phyloP scores from a whole-genome alignment of 2,113 vertebrate species.

The Orcinus orca region DNA sequence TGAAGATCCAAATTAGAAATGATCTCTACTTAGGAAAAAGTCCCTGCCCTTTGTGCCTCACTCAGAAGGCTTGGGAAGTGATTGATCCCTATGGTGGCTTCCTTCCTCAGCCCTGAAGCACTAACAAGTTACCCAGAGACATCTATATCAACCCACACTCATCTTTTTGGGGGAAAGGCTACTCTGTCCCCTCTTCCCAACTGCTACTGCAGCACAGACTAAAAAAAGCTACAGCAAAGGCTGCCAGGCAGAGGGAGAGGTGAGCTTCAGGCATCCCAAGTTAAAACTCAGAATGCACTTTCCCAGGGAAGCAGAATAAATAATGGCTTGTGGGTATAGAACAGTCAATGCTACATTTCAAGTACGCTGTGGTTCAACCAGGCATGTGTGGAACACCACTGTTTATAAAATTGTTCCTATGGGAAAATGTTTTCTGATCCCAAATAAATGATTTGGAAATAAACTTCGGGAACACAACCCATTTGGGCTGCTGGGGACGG shows the following conservation, averaged over 20 bases:
- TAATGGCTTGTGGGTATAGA: background rate
- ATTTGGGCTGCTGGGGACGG: background rate
- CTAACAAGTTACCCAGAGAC: background rate
- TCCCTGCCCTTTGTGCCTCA: background rate
- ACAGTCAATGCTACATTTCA: background rate
- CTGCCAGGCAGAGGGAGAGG: background rate
- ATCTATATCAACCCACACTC: fast-evolving
- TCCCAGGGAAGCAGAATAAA: conserved; percentile 33
- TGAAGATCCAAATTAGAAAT: background rate
- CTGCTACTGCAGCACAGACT: background rate
- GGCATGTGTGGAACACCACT: background rate
- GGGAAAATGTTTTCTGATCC: conserved; percentile 48
- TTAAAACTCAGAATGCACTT: conserved; percentile 16
- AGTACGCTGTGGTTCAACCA: background rate
- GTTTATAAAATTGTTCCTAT: background rate
- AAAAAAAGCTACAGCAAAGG: background rate
- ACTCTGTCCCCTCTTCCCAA: background rate
- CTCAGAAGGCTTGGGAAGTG: background rate
- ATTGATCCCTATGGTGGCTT: background rate
- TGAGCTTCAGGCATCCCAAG: background rate
- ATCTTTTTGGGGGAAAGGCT: background rate
- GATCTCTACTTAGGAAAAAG: background rate
- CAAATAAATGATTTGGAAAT: conserved; percentile 53
- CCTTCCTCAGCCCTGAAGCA: background rate
- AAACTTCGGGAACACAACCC: conserved; percentile 42